phyloP scores from a whole-genome alignment of 2,113 vertebrate species.

The Apeltes quadracus region DNA sequence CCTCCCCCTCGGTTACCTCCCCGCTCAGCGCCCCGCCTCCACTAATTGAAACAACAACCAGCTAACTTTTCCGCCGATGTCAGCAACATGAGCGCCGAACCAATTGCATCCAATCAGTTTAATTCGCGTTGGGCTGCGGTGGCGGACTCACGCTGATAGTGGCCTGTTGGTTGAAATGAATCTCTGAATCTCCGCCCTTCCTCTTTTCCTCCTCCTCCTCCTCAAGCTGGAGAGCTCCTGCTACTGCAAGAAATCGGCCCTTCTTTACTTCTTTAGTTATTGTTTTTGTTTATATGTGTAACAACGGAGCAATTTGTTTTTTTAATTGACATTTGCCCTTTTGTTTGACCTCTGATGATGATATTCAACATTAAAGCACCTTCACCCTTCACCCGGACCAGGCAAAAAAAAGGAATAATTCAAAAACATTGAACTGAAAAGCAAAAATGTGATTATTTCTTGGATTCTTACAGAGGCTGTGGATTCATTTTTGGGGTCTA shows the following conservation, averaged over 20 bases:
- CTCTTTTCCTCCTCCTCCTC: conserved; percentile 26
- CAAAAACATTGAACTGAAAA: neutral
- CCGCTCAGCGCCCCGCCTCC: conserved; percentile 34
- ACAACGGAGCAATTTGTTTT: neutral
- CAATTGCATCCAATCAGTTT: conserved; percentile 59
- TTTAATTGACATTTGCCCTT: neutral
- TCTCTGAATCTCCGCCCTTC: conserved; percentile 33
- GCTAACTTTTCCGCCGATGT: conserved; percentile 63
- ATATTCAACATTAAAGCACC: neutral
- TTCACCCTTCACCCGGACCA: neutral
- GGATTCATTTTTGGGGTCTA: neutral
- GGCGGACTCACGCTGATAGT: conserved; percentile 55
- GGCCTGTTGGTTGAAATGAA: conserved; percentile 66
- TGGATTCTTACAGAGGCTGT: neutral
- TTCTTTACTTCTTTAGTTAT: neutral
- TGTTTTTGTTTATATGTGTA: neutral
- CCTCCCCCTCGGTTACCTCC: conserved; percentile 12
- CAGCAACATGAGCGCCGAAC: conserved; percentile 61
- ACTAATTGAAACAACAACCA: conserved; percentile 61
- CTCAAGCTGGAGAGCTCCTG: conserved; percentile 21
- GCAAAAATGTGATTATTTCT: neutral
- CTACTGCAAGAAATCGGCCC: conserved; percentile 44
- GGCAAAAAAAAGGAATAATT: neutral
- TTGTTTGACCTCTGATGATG: too few species aligned
- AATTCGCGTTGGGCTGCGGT: conserved; percentile 51